Evolutionary conservation across 2,888 invertebrate species (phyloP).

Genomic region (Drosophila borborema): DNA sequence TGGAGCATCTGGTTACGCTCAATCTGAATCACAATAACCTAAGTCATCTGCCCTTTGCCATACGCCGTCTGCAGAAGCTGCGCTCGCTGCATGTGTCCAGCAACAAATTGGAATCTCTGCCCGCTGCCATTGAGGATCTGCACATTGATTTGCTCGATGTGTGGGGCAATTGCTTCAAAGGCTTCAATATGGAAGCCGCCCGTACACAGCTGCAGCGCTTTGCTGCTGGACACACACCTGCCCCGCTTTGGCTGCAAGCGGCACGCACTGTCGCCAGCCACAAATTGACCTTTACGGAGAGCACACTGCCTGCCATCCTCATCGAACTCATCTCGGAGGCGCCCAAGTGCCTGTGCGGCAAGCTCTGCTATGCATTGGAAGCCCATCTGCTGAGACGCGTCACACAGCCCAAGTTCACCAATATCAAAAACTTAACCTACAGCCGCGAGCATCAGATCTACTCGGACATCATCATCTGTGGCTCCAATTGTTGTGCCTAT

Average conservation of each 20-base stretch:
- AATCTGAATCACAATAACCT: slow-evolving; percentile 89
- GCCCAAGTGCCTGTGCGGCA: slow-evolving; percentile 83
- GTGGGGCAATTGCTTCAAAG: slow-evolving; percentile 81
- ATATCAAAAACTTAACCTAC: slow-evolving; percentile 82
- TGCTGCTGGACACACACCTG: slow-evolving; percentile 23
- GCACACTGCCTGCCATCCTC: slow-evolving; percentile 77
- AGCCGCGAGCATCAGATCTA: slow-evolving; percentile 84
- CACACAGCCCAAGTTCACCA: slow-evolving; percentile 77
- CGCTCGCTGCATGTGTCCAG: slow-evolving; percentile 81
- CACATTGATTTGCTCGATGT: slow-evolving; percentile 81
- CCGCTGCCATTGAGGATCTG: slow-evolving; percentile 80
- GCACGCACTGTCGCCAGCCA: slow-evolving; percentile 70
- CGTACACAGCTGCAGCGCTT: slow-evolving; percentile 33
- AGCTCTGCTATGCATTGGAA: slow-evolving; percentile 76
- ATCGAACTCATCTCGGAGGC: slow-evolving; percentile 81
- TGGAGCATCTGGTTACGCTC: slow-evolving; percentile 88
- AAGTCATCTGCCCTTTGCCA: slow-evolving; percentile 87
- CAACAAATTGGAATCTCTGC: slow-evolving; percentile 82
- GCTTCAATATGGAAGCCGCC: slow-evolving; percentile 53
- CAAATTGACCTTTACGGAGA: slow-evolving; percentile 70
- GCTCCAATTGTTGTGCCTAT: slow-evolving; percentile 69
- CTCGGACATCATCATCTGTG: slow-evolving; percentile 82
- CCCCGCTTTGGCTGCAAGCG: slow-evolving; percentile 81
- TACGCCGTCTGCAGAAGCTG: slow-evolving; percentile 86
- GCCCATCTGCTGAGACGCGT: slow-evolving; percentile 75